Conservation (phyloP, 53 echinoderm and acorn worm genomes). For the Henricia sp. region DNA sequence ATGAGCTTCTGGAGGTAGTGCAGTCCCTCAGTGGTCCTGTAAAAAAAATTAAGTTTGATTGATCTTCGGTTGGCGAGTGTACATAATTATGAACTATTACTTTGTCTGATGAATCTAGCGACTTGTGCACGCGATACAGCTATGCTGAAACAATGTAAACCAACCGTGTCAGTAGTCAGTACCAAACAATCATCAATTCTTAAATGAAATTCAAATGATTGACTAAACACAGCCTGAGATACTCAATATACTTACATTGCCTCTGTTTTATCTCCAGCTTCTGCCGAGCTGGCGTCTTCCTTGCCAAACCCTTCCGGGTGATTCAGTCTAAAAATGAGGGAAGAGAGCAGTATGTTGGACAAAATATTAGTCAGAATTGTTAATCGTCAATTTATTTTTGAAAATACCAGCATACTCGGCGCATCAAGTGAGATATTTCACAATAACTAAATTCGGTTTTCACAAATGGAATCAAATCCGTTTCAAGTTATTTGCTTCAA, state of each 20-base stretch:
- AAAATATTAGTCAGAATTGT: background rate
- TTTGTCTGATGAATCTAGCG: background rate
- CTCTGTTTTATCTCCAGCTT: constrained; percentile 4
- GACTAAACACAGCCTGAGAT: background rate
- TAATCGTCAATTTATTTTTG: background rate
- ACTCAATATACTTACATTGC: constrained; percentile 1
- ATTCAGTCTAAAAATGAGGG: constrained; percentile 36
- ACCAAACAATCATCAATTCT: background rate
- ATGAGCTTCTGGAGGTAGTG: constrained; percentile 4
- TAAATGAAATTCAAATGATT: background rate
- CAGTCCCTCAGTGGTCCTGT: constrained; percentile 37
- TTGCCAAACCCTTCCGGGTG: constrained; percentile 22
- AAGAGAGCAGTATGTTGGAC: no score
- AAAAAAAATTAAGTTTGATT: background rate
- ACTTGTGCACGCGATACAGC: background rate
- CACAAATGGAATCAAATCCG: background rate
- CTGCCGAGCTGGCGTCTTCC: background rate
- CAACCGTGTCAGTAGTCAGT: background rate
- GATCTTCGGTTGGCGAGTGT: background rate
- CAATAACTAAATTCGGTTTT: background rate
- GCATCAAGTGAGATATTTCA: background rate
- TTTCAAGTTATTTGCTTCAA: background rate
- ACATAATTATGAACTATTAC: background rate
- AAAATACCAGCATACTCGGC: background rate
- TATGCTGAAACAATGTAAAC: background rate